phyloP scores from a whole-genome alignment of 2,797 vertebrate species.

The Setipinna tenuifilis region DNA sequence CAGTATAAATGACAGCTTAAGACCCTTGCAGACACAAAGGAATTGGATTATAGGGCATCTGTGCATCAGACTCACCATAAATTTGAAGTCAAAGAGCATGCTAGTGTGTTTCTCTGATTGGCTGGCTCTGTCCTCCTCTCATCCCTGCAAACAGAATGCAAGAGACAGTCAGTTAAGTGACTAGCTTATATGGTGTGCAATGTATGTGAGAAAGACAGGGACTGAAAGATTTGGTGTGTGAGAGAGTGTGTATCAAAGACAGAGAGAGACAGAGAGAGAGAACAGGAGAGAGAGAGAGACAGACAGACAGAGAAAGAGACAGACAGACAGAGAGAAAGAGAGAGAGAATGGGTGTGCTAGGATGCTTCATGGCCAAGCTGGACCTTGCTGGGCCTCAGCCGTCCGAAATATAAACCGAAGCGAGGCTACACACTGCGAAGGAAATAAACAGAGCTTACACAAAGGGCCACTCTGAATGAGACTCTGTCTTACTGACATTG shows the following conservation, averaged over 20 bases:
- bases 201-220: not conserved
- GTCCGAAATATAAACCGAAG: constrained; percentile 40
- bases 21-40: not conserved
- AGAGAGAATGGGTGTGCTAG: not conserved
- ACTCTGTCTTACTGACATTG: not conserved
- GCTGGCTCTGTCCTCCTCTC: constrained; percentile 50
- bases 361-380: constrained; percentile 11
- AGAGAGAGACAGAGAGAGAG: not conserved
- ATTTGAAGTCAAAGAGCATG: constrained; percentile 69
- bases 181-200: not conserved
- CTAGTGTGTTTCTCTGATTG: constrained; percentile 65
- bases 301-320: constrained; percentile 8
- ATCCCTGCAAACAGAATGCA: constrained; percentile 57
- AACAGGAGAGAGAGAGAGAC: not conserved
- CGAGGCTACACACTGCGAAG: constrained; percentile 31
- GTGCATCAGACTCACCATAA: constrained; percentile 68
- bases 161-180: not conserved
- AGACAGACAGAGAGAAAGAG: not conserved
- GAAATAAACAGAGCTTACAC: constrained; percentile 25
- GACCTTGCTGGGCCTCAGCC: constrained; percentile 10
- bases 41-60: not conserved
- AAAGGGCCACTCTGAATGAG: constrained; percentile 5
- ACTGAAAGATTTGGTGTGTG: not conserved
- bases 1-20: not conserved
- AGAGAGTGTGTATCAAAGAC: not conserved